Conservation (phyloP, 2,797 vertebrate genomes). For the Syndactyla subalaris region DNA sequence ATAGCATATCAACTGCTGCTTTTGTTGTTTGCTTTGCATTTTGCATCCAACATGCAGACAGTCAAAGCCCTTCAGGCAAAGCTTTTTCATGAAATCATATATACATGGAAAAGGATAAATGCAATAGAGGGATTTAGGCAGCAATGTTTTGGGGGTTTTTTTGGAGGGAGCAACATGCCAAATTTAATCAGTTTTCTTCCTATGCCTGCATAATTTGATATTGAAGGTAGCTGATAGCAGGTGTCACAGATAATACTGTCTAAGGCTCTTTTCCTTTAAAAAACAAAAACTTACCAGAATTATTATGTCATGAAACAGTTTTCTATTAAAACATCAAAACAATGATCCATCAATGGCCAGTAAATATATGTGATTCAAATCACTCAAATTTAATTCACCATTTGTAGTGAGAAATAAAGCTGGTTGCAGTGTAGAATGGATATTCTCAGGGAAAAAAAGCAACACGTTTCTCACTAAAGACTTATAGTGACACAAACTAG, state of each 20-base stretch:
- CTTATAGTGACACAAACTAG: neutral
- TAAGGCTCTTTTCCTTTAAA: neutral
- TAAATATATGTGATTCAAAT: neutral
- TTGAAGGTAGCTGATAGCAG: neutral
- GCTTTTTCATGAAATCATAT: constrained; percentile 20
- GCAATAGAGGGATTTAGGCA: constrained; percentile 14
- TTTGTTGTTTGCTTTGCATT: neutral
- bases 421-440: neutral
- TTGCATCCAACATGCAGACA: neutral
- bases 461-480: neutral
- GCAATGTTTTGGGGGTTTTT: neutral
- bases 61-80: neutral
- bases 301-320: neutral
- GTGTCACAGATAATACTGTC: neutral
- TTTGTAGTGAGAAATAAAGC: neutral
- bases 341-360: neutral
- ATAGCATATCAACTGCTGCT: neutral
- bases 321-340: neutral
- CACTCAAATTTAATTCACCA: neutral
- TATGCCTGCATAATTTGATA: constrained; percentile 43
- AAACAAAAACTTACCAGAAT: neutral
- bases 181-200: constrained; percentile 47
- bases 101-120: constrained; percentile 30
- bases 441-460: neutral
- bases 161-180: neutral